Evolutionary conservation across 2,113 vertebrate species (phyloP).

Genomic region (Tenebrosternarchus preto): DNA sequence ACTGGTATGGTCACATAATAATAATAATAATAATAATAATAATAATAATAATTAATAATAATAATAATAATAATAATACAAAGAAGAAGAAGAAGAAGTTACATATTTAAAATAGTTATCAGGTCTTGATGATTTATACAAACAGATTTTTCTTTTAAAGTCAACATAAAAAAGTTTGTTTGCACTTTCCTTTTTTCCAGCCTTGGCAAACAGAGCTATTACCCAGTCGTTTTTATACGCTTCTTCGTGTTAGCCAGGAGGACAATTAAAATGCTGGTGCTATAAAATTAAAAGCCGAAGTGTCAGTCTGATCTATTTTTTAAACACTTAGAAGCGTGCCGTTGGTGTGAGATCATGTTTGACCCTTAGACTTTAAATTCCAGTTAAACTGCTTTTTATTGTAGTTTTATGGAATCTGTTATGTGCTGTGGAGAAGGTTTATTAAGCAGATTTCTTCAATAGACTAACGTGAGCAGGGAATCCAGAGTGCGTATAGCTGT

Average conservation of each 20-base stretch:
- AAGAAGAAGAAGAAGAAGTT: no score
- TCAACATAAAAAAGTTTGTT: no score
- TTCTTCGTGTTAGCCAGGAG: no score
- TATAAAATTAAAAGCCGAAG: background rate
- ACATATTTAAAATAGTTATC: no score
- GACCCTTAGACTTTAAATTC: background rate
- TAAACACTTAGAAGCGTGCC: background rate
- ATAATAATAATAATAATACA: no score
- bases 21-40: no score
- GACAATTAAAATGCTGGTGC: background rate
- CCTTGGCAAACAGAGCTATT: background rate
- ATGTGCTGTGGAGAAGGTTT: no score
- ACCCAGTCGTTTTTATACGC: background rate
- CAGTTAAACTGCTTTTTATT: slow-evolving; percentile 1
- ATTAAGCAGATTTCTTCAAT: background rate
- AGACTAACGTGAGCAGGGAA: background rate
- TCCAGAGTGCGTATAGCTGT: background rate
- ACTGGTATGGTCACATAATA: no score
- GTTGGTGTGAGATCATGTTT: background rate
- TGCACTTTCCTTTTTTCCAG: background rate
- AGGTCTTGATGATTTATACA: no score
- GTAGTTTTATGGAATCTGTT: background rate
- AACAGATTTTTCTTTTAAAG: no score
- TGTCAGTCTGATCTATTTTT: background rate
- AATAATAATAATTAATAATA: no score